These are phyloP conservation scores for Crotalus helleri DNA, from an alignment of 2,113 vertebrate genomes.

Conservation along the genomic window DNA sequence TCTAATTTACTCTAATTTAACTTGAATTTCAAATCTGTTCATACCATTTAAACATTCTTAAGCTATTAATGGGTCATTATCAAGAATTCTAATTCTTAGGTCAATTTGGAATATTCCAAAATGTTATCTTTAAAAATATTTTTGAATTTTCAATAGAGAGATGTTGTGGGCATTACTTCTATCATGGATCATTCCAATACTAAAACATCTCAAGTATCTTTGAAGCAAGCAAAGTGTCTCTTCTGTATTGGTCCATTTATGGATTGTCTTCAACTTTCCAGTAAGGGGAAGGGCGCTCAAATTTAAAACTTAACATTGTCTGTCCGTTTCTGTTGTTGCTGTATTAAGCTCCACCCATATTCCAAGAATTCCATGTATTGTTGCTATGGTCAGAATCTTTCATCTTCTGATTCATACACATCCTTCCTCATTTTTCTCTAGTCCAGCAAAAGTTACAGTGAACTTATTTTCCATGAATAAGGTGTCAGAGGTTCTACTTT, in stretches of 20 bases:
- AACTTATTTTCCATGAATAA: not conserved
- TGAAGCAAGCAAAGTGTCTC: no score
- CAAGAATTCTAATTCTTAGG: not conserved
- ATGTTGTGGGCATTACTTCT: not conserved
- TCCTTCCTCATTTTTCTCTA: not conserved
- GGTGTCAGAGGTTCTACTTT: not conserved
- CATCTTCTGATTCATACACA: not conserved
- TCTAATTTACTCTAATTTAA: not conserved
- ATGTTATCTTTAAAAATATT: not conserved
- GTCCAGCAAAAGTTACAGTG: not conserved
- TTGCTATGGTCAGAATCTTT: not conserved
- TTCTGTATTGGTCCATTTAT: not conserved
- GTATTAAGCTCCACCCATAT: constrained; percentile 1
- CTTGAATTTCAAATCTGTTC: not conserved
- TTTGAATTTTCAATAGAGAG: not conserved
- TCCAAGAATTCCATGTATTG: not conserved
- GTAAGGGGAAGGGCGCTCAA: not conserved
- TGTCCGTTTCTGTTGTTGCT: not conserved
- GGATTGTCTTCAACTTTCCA: not conserved
- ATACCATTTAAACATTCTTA: not conserved
- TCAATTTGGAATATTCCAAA: not conserved
- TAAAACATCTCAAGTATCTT: not conserved
- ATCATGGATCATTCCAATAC: not conserved
- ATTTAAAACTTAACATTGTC: not conserved
- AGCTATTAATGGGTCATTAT: not conserved